Evolutionary conservation across 2,888 invertebrate genomes (phyloP), one percentile per base, ranked within the genome.

Genomic region (Drosophila emarginata): DNA sequence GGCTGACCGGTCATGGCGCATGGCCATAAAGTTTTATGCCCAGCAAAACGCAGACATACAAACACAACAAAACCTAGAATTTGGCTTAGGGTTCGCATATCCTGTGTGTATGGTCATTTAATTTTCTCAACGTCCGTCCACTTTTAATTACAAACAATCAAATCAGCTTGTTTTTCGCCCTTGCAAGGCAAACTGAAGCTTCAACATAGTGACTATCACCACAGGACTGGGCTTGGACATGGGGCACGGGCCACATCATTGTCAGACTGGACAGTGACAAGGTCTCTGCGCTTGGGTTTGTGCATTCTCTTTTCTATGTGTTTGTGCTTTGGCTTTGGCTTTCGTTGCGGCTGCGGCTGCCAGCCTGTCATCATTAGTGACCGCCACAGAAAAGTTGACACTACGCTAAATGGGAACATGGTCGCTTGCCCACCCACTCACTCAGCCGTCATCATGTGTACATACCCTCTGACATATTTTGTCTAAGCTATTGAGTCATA

Each of bases 101-200:
- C 62, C 73, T 63, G 76, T 70, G 73, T 72, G 74, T 72, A 78
- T 74, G 74, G 74, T 70, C 86, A 79, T 86, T 88, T 85, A 80
- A 86, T 88, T 87, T 85, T 84, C 76, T 68, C 76, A 64, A 68
- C 64, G 84, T 88, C 79, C 74, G 87, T 88, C 75, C 78, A 79
- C 73, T 87, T 88, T 89, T 89, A 88, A 88, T 88, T 88, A 89
- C 78, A 87, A 85, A 85, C 89, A 88, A 88, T 88, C 89, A 88
- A 88, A 89, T 79, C 88, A 82, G 79, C 76, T 80, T 84, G 78
- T 65, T 71, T 64, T 65, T 64, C 58, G 7, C 40, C 40, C 53
- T 21, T 21, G 36, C 60, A 50, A 37, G 28, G n/a, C 28, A 21
- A 32, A 11, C 32, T 50, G 11, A 12, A 11, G 23, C 26, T 40